Percentiles rank a stretch among this genome's conserved stretches.
Evolutionary conservation across 2,797 vertebrate genomes (phyloP).

Genomic region (Oreonectes daqikongensis): DNA sequence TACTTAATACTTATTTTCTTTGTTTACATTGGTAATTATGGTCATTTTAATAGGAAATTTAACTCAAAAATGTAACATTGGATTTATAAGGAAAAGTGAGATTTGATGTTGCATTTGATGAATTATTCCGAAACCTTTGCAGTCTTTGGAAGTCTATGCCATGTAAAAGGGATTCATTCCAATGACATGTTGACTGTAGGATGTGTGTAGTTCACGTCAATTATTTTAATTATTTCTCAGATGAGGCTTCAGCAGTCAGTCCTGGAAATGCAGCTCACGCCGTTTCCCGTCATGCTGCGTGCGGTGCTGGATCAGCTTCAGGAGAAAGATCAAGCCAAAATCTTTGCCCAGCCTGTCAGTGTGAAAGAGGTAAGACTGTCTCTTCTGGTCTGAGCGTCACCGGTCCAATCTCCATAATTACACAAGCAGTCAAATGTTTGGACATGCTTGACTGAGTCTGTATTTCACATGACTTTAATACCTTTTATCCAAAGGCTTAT

Average conservation of each 20-base stretch:
- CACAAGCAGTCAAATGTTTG: background rate
- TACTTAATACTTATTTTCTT: too few species aligned
- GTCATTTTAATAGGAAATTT: too few species aligned
- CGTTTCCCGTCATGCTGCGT: conserved; percentile 88
- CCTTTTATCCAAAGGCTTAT: background rate
- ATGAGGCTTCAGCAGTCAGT: conserved; percentile 92
- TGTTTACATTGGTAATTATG: background rate
- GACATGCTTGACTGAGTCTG: background rate
- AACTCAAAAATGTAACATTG: too few species aligned
- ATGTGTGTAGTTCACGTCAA: background rate
- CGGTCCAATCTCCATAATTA: background rate
- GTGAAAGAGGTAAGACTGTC: conserved; percentile 82
- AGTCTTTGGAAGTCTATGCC: too few species aligned
- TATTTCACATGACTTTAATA: background rate
- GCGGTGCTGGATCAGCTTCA: conserved; percentile 90
- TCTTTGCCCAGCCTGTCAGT: conserved; percentile 94
- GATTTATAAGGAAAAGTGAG: too few species aligned
- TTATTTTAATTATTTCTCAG: conserved; percentile 64
- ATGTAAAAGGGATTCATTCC: background rate
- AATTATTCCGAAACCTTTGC: too few species aligned
- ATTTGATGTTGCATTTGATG: too few species aligned
- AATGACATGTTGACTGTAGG: background rate
- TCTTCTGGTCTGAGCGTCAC: background rate
- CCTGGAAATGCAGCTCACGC: conserved; percentile 90
- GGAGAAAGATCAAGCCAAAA: conserved; percentile 90